A percentile compares a stretch with the other conserved stretches of the same genome.
Evolutionary conservation across 1,140 invertebrate genomes (phyloP).

Genomic region (Drosophila orosa): DNA sequence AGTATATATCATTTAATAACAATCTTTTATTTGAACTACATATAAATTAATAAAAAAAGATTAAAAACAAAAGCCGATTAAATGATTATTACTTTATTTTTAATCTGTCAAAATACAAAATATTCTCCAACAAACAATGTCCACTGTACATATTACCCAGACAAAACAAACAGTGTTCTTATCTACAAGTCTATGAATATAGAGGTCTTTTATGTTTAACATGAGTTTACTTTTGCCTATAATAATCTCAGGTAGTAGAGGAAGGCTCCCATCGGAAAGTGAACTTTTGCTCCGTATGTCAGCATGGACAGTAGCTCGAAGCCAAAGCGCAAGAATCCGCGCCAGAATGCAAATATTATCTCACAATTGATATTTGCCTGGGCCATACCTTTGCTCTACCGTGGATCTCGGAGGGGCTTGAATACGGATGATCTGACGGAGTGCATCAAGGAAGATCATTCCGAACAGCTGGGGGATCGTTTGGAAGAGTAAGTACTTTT

Average conservation of each 20-base stretch:
- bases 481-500: constrained; percentile 78
- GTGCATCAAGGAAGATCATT: constrained; percentile 77
- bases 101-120: constrained; percentile 1
- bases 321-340: constrained; percentile 77
- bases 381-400: constrained; percentile 79
- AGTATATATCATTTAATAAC: not conserved
- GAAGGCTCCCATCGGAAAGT: not conserved
- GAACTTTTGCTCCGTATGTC: constrained; percentile 25
- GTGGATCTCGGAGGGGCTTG: constrained; percentile 73
- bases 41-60: too few relatives aligned
- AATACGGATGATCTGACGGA: constrained; percentile 79
- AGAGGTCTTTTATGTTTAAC: constrained; percentile 14
- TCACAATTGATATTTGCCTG: constrained; percentile 84
- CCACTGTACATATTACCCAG: not conserved
- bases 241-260: constrained; percentile 15
- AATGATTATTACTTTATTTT: not conserved
- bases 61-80: not conserved
- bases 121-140: not conserved
- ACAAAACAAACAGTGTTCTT: constrained; percentile 6
- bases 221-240: constrained; percentile 10
- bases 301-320: constrained; percentile 81
- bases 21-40: not conserved
- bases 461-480: constrained; percentile 78
- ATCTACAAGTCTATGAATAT: constrained; percentile 9
- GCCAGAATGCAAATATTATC: constrained; percentile 73